phyloP scores from a whole-genome alignment of 2,797 vertebrate species.

The Leptodactylus fallax region DNA sequence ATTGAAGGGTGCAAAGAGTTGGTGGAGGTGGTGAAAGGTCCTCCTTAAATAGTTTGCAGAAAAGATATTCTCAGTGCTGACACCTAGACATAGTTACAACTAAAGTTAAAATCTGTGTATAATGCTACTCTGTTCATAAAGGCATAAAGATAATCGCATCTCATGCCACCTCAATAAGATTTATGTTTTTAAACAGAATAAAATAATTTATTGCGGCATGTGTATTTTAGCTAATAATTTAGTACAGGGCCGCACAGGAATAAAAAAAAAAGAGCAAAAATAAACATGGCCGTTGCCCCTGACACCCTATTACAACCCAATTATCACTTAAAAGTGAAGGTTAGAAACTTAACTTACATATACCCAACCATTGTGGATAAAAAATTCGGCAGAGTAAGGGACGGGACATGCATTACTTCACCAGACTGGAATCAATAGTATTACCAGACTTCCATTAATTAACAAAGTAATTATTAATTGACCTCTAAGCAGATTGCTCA shows the following conservation, averaged over 20 bases:
- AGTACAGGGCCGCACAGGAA: background rate
- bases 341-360: background rate
- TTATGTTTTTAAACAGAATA: too few species aligned
- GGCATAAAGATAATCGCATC: too few species aligned
- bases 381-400: background rate
- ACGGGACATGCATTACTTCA: background rate
- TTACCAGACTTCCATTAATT: conserved; percentile 34
- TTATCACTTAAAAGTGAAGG: background rate
- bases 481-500: conserved; percentile 17
- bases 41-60: too few species aligned
- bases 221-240: too few species aligned
- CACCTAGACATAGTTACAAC: background rate
- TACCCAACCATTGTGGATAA: background rate
- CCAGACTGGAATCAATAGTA: conserved; percentile 18
- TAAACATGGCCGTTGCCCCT: background rate
- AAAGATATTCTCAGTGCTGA: background rate
- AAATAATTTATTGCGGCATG: too few species aligned
- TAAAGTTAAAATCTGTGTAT: too few species aligned
- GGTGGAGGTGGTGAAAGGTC: too few species aligned
- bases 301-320: background rate
- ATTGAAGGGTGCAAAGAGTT: too few species aligned
- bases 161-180: too few species aligned
- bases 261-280: background rate
- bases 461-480: conserved; percentile 31
- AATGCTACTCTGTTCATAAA: too few species aligned